A percentile compares a stretch with the other conserved stretches of the same genome.
These are phyloP conservation scores for Dicaeum eximium DNA, from an alignment of 2,113 vertebrate species.

Conservation along the genomic window DNA sequence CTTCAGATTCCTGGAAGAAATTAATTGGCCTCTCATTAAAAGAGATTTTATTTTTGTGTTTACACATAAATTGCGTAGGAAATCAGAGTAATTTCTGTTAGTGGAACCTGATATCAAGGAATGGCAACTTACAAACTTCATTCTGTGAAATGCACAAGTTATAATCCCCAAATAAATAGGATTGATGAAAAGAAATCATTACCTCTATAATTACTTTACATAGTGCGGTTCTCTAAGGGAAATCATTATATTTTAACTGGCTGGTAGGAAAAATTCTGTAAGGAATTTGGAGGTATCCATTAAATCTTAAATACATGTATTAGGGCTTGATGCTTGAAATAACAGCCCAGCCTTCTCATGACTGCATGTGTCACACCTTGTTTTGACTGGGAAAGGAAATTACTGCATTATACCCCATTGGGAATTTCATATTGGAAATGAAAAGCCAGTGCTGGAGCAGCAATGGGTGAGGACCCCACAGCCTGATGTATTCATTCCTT, in stretches of 20 bases:
- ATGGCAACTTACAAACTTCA: neutral
- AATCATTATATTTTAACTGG: neutral
- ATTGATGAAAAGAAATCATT: neutral
- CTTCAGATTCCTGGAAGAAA: neutral
- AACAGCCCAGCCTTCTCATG: neutral
- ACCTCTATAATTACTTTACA: neutral
- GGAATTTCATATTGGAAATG: neutral
- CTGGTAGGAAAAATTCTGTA: neutral
- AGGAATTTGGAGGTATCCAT: neutral
- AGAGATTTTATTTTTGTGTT: neutral
- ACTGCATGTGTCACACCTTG: neutral
- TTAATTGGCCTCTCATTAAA: neutral
- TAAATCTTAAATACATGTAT: neutral
- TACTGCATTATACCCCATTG: neutral
- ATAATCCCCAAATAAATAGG: neutral
- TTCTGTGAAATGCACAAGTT: neutral
- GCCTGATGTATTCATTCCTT: neutral
- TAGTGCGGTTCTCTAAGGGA: neutral
- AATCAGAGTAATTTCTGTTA: neutral
- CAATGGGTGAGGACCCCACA: neutral
- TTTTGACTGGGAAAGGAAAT: neutral
- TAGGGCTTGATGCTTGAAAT: neutral
- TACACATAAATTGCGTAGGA: neutral
- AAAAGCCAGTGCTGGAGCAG: neutral
- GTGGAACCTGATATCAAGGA: neutral